Conservation (phyloP, 2,113 vertebrate genomes). For the Clinocottus analis region DNA sequence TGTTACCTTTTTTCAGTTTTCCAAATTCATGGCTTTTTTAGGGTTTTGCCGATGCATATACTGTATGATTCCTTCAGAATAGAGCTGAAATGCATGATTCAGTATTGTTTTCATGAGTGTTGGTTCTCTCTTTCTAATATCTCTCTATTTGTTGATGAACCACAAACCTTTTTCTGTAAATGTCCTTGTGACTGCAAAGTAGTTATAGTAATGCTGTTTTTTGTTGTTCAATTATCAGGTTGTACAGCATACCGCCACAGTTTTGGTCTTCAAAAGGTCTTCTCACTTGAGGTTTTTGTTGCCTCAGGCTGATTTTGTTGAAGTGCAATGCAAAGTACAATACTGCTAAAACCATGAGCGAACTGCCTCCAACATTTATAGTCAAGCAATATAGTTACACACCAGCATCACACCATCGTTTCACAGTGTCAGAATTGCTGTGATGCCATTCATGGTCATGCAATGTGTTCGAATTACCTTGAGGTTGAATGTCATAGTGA, state of each 20-base stretch:
- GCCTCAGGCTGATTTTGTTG: constrained; percentile 4
- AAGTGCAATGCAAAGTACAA: constrained; percentile 44
- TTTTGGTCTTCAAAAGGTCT: constrained; percentile 5
- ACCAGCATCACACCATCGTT: constrained; percentile 9
- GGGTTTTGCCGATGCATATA: background rate
- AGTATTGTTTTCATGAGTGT: constrained; percentile 10
- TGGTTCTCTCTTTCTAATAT: background rate
- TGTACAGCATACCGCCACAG: constrained; percentile 30
- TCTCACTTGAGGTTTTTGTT: constrained; percentile 17
- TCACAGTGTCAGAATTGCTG: background rate
- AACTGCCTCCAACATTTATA: constrained; percentile 4
- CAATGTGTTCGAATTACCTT: constrained; percentile 21
- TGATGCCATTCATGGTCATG: background rate
- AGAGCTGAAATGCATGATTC: constrained; percentile 2
- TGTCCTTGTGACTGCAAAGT: background rate
- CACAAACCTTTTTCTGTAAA: background rate
- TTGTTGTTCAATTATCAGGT: constrained; percentile 1
- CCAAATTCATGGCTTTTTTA: background rate
- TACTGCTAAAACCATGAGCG: constrained; percentile 15
- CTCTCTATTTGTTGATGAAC: constrained; percentile 10
- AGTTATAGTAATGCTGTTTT: constrained; percentile 2
- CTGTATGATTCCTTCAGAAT: constrained; percentile 10
- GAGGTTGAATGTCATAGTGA: constrained; percentile 23
- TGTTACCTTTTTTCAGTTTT: constrained; percentile 12
- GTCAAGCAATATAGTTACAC: constrained; percentile 27